Base-by-base conservation (phyloP, 2,113 vertebrate species). In the Eulemur macaco region DNA sequence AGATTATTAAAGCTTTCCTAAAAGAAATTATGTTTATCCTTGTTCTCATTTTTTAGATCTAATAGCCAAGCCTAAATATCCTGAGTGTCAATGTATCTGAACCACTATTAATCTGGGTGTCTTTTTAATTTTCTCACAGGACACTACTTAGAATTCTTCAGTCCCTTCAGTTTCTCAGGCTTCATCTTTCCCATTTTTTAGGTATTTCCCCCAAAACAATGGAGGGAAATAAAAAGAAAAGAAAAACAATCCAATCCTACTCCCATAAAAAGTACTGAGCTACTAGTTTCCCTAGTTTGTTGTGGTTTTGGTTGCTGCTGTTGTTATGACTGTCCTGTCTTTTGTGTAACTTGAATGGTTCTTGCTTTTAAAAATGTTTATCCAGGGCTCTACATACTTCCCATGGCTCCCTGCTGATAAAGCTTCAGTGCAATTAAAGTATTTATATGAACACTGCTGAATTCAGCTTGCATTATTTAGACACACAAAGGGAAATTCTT, bases 401-500 rank as follows among this genome's bases (percentile, higher is more conserved):
- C 89, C 69, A 21, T 80, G 96, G 83, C 89, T 92, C 96, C 96
- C 95, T 42, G 52, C 86, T 91, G 96, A 95, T 91, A 91, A 64
- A 95, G 95, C 93, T 50, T 78, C 47, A 25, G 89, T 64, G 31
- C 58, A 92, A 96, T 98, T 97, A 85, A 92, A 82, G 96, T 94
- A 97, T 97, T 97, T 97, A 96, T 97, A 87, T 31, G 96, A 96
- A 91, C 71, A 64, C 58, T 81, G 92, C 31, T 47, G 86, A 96
- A 94, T 95, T 95, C 95, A 77, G n/a, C 96, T 90, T 94, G 87
- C 71, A 88, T 96, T 97, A 95, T 97, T 95, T 94, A 94, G 94
- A 94, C 76, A 95, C 92, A 97, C 90, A 98, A 96, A 97, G 90
- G 76, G 93, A 95, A 96, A 95, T 92, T 96, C 76, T 88, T 93